phyloP scores from a whole-genome alignment of 2,888 invertebrate genomes.

The Prosopocoilus inquinatus region DNA sequence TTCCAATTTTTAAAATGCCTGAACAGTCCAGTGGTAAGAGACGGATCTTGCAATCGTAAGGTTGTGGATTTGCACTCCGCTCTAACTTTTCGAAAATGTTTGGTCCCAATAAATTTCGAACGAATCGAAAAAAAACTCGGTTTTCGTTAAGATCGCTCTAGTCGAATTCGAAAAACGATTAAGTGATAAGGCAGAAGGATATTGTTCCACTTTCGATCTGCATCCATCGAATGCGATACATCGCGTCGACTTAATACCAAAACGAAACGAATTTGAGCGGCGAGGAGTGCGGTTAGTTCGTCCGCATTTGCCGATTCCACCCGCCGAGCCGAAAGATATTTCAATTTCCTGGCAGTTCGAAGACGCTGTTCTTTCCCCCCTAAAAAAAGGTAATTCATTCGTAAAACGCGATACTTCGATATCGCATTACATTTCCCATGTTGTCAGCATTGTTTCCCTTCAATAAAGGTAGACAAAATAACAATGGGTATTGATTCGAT shows the following conservation, averaged over 20 bases:
- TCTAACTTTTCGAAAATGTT: too few species aligned
- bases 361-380: slow-evolving; percentile 4
- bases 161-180: neutral
- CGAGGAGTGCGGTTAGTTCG: slow-evolving; percentile 1
- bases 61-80: too few species aligned
- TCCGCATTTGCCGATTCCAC: slow-evolving; percentile 23
- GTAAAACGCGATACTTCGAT: slow-evolving; percentile 37
- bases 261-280: slow-evolving; percentile 2
- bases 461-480: slow-evolving; percentile 35
- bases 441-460: slow-evolving; percentile 37
- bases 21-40: too few species aligned
- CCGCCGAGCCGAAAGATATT: slow-evolving; percentile 31
- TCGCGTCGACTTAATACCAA: slow-evolving; percentile 1
- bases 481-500: slow-evolving; percentile 31
- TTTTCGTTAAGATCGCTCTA: too few species aligned
- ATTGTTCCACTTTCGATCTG: neutral
- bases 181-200: neutral
- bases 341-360: slow-evolving; percentile 28
- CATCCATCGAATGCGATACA: neutral
- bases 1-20: too few species aligned
- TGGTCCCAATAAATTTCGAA: too few species aligned
- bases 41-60: too few species aligned
- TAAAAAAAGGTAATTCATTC: slow-evolving; percentile 38
- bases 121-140: too few species aligned
- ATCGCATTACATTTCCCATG: slow-evolving; percentile 34